phyloP scores from a whole-genome alignment of 2,888 invertebrate species.

The Glaucopsyche alexis region DNA sequence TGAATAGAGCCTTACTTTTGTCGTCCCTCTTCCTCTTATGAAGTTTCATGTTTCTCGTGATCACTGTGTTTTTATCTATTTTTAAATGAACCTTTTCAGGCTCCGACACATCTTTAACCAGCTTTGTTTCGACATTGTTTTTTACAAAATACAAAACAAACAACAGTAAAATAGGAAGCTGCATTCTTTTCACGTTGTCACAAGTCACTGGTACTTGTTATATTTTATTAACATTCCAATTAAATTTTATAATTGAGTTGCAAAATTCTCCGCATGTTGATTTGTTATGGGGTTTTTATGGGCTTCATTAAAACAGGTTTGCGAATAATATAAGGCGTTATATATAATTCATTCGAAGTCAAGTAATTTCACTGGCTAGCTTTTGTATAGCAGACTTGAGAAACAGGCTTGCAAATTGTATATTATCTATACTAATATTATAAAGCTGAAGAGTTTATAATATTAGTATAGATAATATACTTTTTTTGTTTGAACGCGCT shows the following conservation, averaged over 20 bases:
- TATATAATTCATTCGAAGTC: too few relatives aligned
- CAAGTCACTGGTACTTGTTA: background rate
- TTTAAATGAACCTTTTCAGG: conserved; percentile 54
- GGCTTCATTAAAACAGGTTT: background rate
- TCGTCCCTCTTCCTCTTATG: conserved; percentile 40
- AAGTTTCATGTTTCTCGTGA: conserved; percentile 58
- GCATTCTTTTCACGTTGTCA: background rate
- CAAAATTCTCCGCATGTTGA: background rate
- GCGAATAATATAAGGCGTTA: background rate
- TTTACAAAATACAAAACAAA: conserved; percentile 2
- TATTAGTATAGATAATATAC: too few relatives aligned
- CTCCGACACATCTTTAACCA: conserved; percentile 42
- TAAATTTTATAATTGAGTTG: conserved; percentile 19
- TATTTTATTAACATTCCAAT: conserved; percentile 14
- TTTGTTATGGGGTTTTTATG: conserved; percentile 4
- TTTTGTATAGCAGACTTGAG: background rate
- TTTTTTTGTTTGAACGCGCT: too few relatives aligned
- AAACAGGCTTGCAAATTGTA: too few relatives aligned
- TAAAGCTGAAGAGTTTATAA: too few relatives aligned
- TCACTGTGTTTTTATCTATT: conserved; percentile 64
- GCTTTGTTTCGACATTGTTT: conserved; percentile 19
- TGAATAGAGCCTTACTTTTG: background rate
- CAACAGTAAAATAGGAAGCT: background rate
- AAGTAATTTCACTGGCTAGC: background rate
- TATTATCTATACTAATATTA: too few relatives aligned